Base-by-base conservation (phyloP, 2,888 invertebrate species). In the Eumacrocentrus americanus region DNA sequence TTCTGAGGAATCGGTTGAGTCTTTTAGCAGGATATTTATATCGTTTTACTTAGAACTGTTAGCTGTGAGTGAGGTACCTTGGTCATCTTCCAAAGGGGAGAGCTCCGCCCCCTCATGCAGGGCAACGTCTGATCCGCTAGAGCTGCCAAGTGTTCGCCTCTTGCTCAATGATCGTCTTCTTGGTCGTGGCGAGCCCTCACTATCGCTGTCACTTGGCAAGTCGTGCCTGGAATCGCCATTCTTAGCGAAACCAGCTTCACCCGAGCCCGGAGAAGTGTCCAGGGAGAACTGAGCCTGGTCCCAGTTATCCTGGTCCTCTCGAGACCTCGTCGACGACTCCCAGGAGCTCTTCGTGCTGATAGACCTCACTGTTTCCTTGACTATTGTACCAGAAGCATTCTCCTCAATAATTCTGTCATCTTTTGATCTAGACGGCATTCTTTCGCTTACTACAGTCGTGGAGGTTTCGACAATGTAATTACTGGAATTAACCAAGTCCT, bases 31-130 rank as follows among this genome's bases (percentile, higher is more conserved):
- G 75, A 72, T 78, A 79, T 79, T 72, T 79, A 80, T 79, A 79
- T 80, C 73, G 78, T n/a, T n/a, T n/a, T n/a, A 79, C 78, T 79
- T 78, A 80, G 79, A 79, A 79, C 37, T 51, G 72, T 77, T 78
- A 80, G 79, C 76, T 79, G 79, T 79, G 75, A 79, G 73, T 76
- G 79, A 74, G 81, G 79, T 85, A 86, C 86, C 86, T 85, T 86
- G 85, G 81, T 86, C 86, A 75, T 86, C 86, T 72, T 86, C 86
- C 75, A 81, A 75, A 64, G 80, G 80, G 75, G 86, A 86, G 63
- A 86, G 81, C 72, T 87, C 87, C 46, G 85, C 85, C 58, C 87
- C 87, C 78, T 87, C 87, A 75, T 87, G 87, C 62, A 87, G 81
- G 61, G 87, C 87, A 60, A 87, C 83, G 74, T 88, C 87, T 34